Base-by-base conservation (phyloP, 2,888 invertebrate genomes). In the Electrophaes corylata region DNA sequence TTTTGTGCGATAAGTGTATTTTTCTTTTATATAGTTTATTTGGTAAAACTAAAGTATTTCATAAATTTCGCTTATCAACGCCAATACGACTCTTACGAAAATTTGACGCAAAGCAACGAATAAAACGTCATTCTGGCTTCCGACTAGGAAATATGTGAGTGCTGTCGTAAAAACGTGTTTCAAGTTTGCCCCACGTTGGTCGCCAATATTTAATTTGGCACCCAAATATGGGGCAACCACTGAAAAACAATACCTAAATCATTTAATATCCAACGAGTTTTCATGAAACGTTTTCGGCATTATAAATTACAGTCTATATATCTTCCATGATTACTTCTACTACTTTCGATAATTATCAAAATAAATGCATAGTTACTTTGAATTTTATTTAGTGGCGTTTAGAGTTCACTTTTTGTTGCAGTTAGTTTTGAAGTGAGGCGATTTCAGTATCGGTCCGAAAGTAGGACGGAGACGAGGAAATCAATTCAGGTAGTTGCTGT, bases 401-500 rank as follows among this genome's bases (percentile, higher is more conserved):
- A 49, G 1, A 29, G 18, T 3, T 40, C n/a, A 40, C 12, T 49
- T 40, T 49, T 6, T 1, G 5, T n/a, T 19, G 39, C 26, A 29
- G 8, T 3, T 10, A 0, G 19, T n/a, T 19, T n/a, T 18, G 26
- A 14, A 16, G 19, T 26, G 29, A 29, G 3, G 11, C 16, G 3
- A 29, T 4, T 14, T n/a, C 2, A 11, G 14, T 14, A 10, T 26
- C 18, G 31, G 8, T 19, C 14, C n/a, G 4, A 35, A 51, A 8
- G 35, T 35, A 12, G 44, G 35, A 44, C 44, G 35, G 11, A 26
- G 14, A 23, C 23, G 33, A 16, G 0, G 37, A 51, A 51, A 51
- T 51, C 51, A 44, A 51, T 51, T 44, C 51, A 35, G 51, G 19
- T 31, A 31, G 35, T 44, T 33, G 35, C 51, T 12, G 35, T 18